These are phyloP conservation scores for Schizaphis graminum DNA, from an alignment of 2,888 invertebrate species.

Conservation along the genomic window DNA sequence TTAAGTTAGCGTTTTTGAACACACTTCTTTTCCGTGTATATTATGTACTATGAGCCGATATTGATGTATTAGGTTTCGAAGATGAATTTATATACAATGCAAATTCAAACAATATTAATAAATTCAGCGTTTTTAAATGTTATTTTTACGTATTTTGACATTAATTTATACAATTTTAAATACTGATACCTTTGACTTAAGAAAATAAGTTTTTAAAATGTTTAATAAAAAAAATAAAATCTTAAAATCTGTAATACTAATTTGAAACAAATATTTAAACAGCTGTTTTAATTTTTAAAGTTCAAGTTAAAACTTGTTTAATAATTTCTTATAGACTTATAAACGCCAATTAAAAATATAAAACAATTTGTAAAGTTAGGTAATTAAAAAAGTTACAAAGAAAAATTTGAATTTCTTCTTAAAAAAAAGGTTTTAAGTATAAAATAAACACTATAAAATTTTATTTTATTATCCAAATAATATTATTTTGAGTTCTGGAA, in stretches of 20 bases:
- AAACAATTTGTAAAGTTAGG: constrained; percentile 7
- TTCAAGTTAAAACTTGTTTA: constrained; percentile 9
- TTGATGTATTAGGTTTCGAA: not conserved
- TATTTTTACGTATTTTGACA: not conserved
- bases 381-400: constrained; percentile 27
- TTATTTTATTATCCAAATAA: not conserved
- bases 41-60: not conserved
- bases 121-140: not conserved
- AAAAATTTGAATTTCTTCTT: not conserved
- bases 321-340: constrained; percentile 11
- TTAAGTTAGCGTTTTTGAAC: not conserved
- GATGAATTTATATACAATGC: not conserved
- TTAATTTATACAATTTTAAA: not conserved
- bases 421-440: not conserved
- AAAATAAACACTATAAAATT: not conserved
- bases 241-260: not conserved
- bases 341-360: not conserved
- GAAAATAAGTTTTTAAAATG: not conserved
- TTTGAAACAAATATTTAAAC: constrained; percentile 9
- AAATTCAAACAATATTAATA: not conserved
- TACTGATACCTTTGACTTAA: not conserved
- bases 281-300: not conserved
- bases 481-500: not conserved
- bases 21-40: not conserved
- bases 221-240: not conserved